Evolutionary conservation across 2,797 vertebrate species (phyloP).

Genomic region (Xenentodon cancila): DNA sequence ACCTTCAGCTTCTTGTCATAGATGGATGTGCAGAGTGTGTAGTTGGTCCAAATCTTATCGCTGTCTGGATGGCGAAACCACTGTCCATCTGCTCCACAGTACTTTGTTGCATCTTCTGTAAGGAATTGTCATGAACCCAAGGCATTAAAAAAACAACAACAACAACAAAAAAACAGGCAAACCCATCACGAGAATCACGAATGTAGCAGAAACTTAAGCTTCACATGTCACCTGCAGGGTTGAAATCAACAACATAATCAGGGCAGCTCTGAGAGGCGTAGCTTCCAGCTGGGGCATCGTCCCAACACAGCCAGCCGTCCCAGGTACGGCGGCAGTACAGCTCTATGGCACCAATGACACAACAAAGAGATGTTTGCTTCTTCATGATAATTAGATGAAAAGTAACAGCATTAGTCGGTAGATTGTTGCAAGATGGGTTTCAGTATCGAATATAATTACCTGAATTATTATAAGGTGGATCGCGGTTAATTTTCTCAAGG

Average conservation of each 20-base stretch:
- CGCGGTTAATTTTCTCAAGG: slow-evolving; percentile 87
- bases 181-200: background rate
- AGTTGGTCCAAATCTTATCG: slow-evolving; percentile 92
- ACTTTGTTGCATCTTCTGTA: slow-evolving; percentile 89
- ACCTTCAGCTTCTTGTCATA: slow-evolving; percentile 86
- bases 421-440: too few species aligned
- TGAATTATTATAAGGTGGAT: slow-evolving; percentile 86
- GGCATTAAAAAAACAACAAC: background rate
- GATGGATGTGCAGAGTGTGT: slow-evolving; percentile 89
- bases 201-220: background rate
- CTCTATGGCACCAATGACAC: slow-evolving; percentile 63
- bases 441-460: slow-evolving; percentile 70
- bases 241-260: slow-evolving; percentile 88
- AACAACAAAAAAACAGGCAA: background rate
- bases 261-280: slow-evolving; percentile 87
- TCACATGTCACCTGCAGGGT: slow-evolving; percentile 82
- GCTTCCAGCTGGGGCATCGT: slow-evolving; percentile 87
- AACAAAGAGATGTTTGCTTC: too few species aligned
- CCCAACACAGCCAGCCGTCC: slow-evolving; percentile 97
- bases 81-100: slow-evolving; percentile 88
- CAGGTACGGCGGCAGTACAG: slow-evolving; percentile 89
- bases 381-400: background rate
- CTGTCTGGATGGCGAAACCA: slow-evolving; percentile 92
- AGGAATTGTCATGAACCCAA: slow-evolving; percentile 3
- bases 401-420: too few species aligned